Base-by-base conservation (phyloP, 37 sponge, comb jelly and placozoan genomes). In the Oscarella lobularis region DNA sequence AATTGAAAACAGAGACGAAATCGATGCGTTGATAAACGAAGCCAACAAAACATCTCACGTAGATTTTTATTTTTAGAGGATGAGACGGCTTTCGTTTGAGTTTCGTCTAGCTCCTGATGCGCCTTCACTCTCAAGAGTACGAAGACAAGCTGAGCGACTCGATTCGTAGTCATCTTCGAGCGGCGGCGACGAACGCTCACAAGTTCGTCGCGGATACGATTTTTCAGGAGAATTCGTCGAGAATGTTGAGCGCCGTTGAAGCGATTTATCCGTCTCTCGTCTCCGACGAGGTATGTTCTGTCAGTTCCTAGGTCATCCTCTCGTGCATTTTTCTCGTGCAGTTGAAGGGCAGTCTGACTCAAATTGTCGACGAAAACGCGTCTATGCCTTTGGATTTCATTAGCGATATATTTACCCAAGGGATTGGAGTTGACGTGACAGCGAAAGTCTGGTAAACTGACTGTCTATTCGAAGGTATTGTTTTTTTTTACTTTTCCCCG, bases 401-500 rank as follows among this genome's bases (percentile, higher is more conserved):
- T 48, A 48, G 14, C 20, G 60, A 48, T 9, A 27, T 48, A 48
- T 20, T 48, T 48, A 20, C 20, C 20, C 60, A 48, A 48, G 60
- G 60, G 14, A 20, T 48, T 48, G 60, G 60, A 48, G 60, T 48
- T 48, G 60, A 48, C 60, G 60, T 48, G 14, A 48, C 60, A 48
- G 20, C 60, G 20, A 48, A 48, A 48, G 60, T 48, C 20, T 48
- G 60, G 60, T 48, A 48, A 27, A 20, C 14, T 48, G 60, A 9
- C 20, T 48, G 20, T 48, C n/a, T n/a, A n/a, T n/a, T n/a, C n/a
- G n/a, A n/a, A n/a, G n/a, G n/a, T n/a, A n/a, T n/a, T n/a, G n/a
- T n/a, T n/a, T n/a, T n/a, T n/a, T n/a, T n/a, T n/a, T n/a, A n/a
- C n/a, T n/a, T n/a, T n/a, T n/a, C n/a, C n/a, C n/a, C n/a, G n/a